Evolutionary conservation across 2,113 vertebrate species (phyloP), one percentile per base, ranked within the genome.

Genomic region (Planiliza haematocheilus): DNA sequence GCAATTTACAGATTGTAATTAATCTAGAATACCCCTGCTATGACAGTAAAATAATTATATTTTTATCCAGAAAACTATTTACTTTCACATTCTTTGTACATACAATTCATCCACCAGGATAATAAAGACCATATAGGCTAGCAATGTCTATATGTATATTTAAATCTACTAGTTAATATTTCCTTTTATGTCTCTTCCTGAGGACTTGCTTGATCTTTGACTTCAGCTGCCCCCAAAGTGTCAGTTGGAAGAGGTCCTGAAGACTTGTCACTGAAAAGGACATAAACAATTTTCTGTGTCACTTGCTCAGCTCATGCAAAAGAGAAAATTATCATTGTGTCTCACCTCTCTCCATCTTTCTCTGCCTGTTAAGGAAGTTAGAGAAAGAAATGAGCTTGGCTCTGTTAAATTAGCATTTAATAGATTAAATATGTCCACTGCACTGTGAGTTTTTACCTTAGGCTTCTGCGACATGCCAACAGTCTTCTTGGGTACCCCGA

Each of bases 401-500:
- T n/a, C 2, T 0, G 56, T 38, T 63, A 4, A 53, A 49, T 30
- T 49, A 53, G 62, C 36, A 20, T 48, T 21, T 38, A 21, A 61
- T 56, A 24, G 18, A 52, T 64, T 17, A 36, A 17, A 56, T 24
- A 2, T 8, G 17, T 67, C 3, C 34, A 21, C 49, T 9, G n/a
- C 7, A 16, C 20, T 52, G 10, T 50, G 12, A 37, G 5, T 45
- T 57, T 43, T 77, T 82, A 94, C 92, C 90, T 90, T 93, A 4
- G 77, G 76, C 30, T 89, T 94, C 53, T 88, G 93, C 10, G 79
- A 62, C 17, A 68, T 45, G 17, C 82, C 81, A 34, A 66, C 74
- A 8, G 46, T 85, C 76, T 92, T 95, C 71, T 84, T 94, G 39
- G 90, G 89, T 1, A 86, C 91, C 6, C 94, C 95, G 75, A 95